These are phyloP conservation scores for Callitettix versicolor DNA, from an alignment of 1,140 invertebrate genomes.

Conservation along the genomic window DNA sequence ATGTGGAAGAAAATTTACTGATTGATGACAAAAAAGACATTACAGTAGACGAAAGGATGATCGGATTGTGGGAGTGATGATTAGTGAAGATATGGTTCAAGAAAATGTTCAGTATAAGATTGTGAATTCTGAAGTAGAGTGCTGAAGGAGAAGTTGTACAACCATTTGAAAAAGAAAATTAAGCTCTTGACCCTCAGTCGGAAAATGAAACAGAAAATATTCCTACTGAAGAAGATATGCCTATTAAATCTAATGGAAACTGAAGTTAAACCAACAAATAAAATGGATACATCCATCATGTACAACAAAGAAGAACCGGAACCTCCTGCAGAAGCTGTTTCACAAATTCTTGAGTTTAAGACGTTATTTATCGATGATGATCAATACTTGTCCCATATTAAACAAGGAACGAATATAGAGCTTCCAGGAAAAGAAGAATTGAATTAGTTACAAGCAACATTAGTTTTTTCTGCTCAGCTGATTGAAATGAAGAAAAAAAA, in stretches of 20 bases:
- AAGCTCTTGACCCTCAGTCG: background rate
- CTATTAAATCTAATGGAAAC: background rate
- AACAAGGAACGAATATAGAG: background rate
- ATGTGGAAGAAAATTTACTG: too few species aligned
- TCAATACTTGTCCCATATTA: conserved; percentile 1
- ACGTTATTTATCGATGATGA: conserved; percentile 5
- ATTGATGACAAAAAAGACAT: too few species aligned
- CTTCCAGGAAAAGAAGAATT: background rate
- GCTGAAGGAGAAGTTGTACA: background rate
- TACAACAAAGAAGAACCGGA: background rate
- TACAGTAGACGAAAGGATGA: too few species aligned
- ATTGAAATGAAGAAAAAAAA: conserved; percentile 2
- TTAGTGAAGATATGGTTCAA: too few species aligned
- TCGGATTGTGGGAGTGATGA: too few species aligned
- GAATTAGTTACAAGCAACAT: background rate
- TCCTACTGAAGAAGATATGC: background rate
- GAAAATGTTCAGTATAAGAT: too few species aligned
- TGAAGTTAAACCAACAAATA: background rate
- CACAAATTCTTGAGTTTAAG: background rate
- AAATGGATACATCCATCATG: background rate
- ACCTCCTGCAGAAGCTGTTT: background rate
- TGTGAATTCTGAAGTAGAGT: too few species aligned
- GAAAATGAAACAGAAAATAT: background rate
- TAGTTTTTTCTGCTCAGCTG: background rate
- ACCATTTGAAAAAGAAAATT: background rate